Base-by-base conservation (phyloP, 2,888 invertebrate genomes). In the Dyspetes luteomarginatus region DNA sequence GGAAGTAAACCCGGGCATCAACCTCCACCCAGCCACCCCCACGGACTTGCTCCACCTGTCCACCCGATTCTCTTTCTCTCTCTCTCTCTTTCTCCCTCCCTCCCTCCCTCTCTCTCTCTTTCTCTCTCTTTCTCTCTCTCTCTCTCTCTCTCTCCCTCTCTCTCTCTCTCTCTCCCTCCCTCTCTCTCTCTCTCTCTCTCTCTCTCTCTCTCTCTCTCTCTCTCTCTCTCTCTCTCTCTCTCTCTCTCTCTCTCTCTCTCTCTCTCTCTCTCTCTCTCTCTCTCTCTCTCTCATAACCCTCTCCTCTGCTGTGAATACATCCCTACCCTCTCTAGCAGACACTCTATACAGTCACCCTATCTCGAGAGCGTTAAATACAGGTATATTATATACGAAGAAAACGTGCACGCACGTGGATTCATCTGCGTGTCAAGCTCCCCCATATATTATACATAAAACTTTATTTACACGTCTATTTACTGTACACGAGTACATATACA, bases 1-100 rank as follows among this genome's bases (percentile, higher is more conserved):
- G 90, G 90, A 90, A 89, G 90, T 88, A 86, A 88, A 88, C 90
- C 90, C 90, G 90, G 90, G 89, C 90, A 90, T 90, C 90, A 90
- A 90, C 90, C 90, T 88, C 90, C 85, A 85, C 83, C 88, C 85
- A 74, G 30, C 79, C 79, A 85, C 87, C 85, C 85, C 86, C 86
- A 62, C 62, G 52, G 73, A 69, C 76, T 74, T 85, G 81, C 86
- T 84, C 85, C 87, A 83, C 86, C 84, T 78, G 86, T 84, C 84
- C 82, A 68, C 82, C 74, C 68, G 56, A 82, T 78, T 82, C 84
- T 85, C 82, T 79, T 81, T 7, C 65, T 28, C 30, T 56, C 30
- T 15, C 72, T 36, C 72, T 64, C 17, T 7, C 41, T 50, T 28
- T 52, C 62, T 45, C 41, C 36, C 64, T n/a, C 50, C 36, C 64